Base-by-base conservation (phyloP, 2,113 vertebrate species). In the Melospiza melodia region DNA sequence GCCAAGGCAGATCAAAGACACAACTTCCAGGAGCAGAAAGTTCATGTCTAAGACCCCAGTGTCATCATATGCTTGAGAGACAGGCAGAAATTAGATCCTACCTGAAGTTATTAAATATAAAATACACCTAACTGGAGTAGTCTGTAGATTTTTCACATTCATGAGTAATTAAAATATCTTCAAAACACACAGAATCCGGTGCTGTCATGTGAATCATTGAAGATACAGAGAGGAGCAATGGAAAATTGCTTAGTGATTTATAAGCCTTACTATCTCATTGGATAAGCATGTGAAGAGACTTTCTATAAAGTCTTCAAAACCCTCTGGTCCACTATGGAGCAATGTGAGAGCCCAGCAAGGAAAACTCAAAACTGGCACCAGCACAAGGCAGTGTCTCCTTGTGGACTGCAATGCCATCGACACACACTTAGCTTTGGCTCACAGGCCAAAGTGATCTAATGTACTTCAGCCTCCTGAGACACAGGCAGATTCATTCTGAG, bases 331-430 rank as follows among this genome's bases (percentile, higher is more conserved):
- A 10, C 83, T 49, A 10, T 6, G 20, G 12, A 74, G 66, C 52
- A 48, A 15, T 30, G 41, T 0, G 28, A 54, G 41, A 89, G 69
- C 2, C 10, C 20, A 92, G 39, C 12, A 88, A 57, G 74, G 54
- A 59, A 58, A 81, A 65, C 35, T 35, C 74, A 48, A 44, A 73
- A 35, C 51, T 58, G 49, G 41, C 31, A 74, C 24, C 55, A 41
- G 3, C 15, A 48, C 22, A 62, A 88, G n/a, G 5, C 44, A 44
- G 5, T 0, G 0, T 44, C 30, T 63, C 48, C 85, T 76, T 71
- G 43, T 14, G 24, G 33, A 39, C 35, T 16, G 19, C 58, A 57
- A 23, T 22, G 71, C 54, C 61, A 82, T 48, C 57, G 75, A 28
- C 39, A 39, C 8, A 41, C 39, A 59, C n/a, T 54, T 30, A 24